Conservation (phyloP, 2,113 vertebrate species). For the Pteronura brasiliensis region DNA sequence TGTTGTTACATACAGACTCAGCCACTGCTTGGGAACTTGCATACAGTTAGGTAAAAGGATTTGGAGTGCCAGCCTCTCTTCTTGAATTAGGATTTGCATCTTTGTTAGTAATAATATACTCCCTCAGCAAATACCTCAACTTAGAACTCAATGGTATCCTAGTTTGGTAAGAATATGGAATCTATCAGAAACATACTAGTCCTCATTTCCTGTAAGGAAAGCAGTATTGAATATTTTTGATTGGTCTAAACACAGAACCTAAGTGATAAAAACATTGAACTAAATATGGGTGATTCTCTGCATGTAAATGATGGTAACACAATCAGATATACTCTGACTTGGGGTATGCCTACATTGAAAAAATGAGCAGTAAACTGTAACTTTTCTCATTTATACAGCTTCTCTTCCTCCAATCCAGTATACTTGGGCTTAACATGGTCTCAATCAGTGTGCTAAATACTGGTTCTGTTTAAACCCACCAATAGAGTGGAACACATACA, state of each 20-base stretch:
- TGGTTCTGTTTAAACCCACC: constrained; percentile 20
- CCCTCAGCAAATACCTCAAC: neutral
- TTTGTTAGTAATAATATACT: neutral
- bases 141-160: neutral
- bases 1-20: neutral
- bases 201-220: neutral
- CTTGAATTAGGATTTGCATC: neutral
- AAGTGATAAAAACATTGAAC: neutral
- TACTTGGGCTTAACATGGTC: neutral
- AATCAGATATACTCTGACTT: neutral
- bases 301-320: neutral
- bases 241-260: neutral
- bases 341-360: neutral
- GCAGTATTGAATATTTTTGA: neutral
- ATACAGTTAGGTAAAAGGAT: neutral
- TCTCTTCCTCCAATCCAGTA: neutral
- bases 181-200: neutral
- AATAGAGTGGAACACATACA: neutral
- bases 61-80: neutral
- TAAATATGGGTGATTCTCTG: neutral
- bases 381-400: neutral
- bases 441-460: neutral
- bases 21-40: neutral
- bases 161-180: neutral
- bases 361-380: neutral